Base-by-base conservation (phyloP, 2,113 vertebrate species). In the Calyptomena viridis region DNA sequence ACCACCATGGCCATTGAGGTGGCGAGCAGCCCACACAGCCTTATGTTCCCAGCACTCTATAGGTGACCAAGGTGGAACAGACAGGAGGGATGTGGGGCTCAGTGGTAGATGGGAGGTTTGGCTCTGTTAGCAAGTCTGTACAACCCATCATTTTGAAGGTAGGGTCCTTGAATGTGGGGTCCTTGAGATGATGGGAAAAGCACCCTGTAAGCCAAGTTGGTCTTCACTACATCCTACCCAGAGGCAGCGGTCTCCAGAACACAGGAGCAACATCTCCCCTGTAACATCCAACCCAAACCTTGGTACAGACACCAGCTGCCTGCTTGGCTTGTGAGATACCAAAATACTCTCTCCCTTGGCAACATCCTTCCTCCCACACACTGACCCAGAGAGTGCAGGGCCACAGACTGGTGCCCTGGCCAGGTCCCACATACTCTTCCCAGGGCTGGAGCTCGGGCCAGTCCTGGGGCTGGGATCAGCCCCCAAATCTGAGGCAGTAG, bases 1-100 rank as follows among this genome's bases (percentile, higher is more conserved):
- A 60, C 4, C 46, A 47, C 39, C 12, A 1, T 0, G n/a, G 40
- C 10, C 33, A 8, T 3, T 0, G 1, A 6, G 11, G 28, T 0
- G 6, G 27, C 39, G 28, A 74, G 53, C 78, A 81, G 59, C 28
- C 39, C 50, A 56, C 33, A 6, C 53, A 33, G 50, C 60, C 46
- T 8, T 14, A 15, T 20, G 33, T 7, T 69, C 33, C 74, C 59
- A 52, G 9, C 1, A 0, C 46, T 1, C 18, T 0, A 1, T 1
- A 11, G 39, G 44, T 27, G 59, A 25, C 6, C 0, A 5, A 6
- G 52, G 6, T n/a, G 42, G 52, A 20, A 71, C 28, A 39, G 9
- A 6, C 12, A 12, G 39, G 27, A 79, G 20, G 30, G 21, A 6
- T 3, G 5, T 31, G 35, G 13, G n/a, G n/a, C 24, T 55, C 47